Conservation (phyloP, 1,140 invertebrate genomes). For the Ceratina japonica region DNA sequence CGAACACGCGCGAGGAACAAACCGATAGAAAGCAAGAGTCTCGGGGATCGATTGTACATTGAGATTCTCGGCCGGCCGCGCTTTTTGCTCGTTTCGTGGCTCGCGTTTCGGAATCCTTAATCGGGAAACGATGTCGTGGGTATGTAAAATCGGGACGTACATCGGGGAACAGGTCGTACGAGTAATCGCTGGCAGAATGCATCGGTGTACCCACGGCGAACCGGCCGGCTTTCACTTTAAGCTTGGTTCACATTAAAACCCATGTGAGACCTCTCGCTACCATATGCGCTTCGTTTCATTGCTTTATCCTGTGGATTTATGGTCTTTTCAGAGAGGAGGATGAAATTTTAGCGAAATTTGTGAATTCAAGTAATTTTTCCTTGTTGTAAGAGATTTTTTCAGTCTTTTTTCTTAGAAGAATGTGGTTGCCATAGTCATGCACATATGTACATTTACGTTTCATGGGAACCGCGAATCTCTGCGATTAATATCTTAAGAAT, state of each 20-base stretch:
- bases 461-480: constrained; percentile 10
- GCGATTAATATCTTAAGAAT: constrained; percentile 22
- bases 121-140: constrained; percentile 45
- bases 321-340: no score
- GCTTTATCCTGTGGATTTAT: no score
- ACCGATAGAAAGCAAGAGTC: constrained; percentile 15
- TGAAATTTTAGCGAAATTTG: no score
- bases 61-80: constrained; percentile 7
- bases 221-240: constrained; percentile 61
- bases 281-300: not conserved
- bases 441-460: not conserved
- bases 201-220: constrained; percentile 32
- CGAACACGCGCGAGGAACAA: no score
- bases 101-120: constrained; percentile 46
- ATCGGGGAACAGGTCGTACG: constrained; percentile 47
- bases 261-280: not conserved
- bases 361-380: no score
- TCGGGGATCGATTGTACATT: constrained; percentile 27
- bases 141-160: constrained; percentile 47
- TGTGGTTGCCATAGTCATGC: no score
- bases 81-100: constrained; percentile 33
- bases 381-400: no score
- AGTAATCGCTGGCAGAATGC: constrained; percentile 38
- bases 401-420: no score
- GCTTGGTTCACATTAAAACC: constrained; percentile 43